Evolutionary conservation across 2,888 invertebrate genomes (phyloP).

Genomic region (Parnassius smintheus): DNA sequence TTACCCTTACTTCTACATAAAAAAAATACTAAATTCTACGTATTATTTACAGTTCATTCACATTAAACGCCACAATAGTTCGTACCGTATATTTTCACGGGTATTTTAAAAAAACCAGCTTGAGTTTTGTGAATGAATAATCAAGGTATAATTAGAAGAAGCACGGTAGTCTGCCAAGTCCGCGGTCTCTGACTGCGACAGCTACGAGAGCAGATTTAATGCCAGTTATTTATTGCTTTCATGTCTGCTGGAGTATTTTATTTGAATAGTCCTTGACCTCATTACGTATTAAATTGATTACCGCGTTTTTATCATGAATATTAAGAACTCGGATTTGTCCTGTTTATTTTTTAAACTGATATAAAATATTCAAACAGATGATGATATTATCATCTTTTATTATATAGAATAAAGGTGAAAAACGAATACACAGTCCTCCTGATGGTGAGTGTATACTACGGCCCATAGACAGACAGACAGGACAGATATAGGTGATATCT

Average conservation of each 20-base stretch:
- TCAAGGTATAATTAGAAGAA: slow-evolving; percentile 38
- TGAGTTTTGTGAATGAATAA: slow-evolving; percentile 41
- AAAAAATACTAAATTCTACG: too few relatives aligned
- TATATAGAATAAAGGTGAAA: too few relatives aligned
- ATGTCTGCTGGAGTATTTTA: slow-evolving; percentile 22
- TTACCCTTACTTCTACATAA: too few relatives aligned
- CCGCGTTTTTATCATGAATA: not conserved
- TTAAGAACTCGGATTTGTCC: too few relatives aligned
- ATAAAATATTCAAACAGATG: too few relatives aligned
- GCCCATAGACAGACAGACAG: too few relatives aligned
- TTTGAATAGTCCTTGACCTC: slow-evolving; percentile 17
- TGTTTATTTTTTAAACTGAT: too few relatives aligned
- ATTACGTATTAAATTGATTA: not conserved
- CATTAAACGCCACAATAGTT: not conserved
- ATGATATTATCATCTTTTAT: too few relatives aligned
- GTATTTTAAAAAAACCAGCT: slow-evolving; percentile 7
- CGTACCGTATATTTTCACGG: not conserved
- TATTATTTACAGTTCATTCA: not conserved
- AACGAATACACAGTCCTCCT: too few relatives aligned
- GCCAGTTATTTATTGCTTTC: slow-evolving; percentile 25
- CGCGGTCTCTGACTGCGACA: slow-evolving; percentile 16
- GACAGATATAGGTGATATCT: too few relatives aligned
- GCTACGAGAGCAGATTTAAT: slow-evolving; percentile 23
- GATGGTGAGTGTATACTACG: too few relatives aligned
- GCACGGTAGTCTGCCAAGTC: slow-evolving; percentile 32